phyloP scores from a whole-genome alignment of 2,888 invertebrate genomes.

The Calliopum simillimum region DNA sequence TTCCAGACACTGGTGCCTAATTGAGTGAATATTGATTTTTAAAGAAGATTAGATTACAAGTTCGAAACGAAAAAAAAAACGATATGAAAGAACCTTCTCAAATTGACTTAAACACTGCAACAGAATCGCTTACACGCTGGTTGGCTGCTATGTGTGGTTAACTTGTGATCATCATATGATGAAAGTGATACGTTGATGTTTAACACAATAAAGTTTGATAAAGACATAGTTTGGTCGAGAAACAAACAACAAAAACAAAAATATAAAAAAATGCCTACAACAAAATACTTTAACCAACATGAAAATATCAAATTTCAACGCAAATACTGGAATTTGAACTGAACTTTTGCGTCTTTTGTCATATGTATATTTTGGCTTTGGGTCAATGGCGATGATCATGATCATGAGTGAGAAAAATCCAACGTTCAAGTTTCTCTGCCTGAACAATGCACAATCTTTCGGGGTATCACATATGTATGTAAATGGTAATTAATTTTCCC shows the following conservation, averaged over 20 bases:
- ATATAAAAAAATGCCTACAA: slow-evolving; percentile 10
- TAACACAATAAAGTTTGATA: neutral
- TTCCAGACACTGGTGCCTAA: neutral
- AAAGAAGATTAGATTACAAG: slow-evolving; percentile 9
- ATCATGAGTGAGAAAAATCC: too few species aligned
- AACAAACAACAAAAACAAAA: neutral
- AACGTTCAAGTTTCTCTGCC: too few species aligned
- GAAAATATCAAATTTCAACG: slow-evolving; percentile 48
- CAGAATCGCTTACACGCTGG: too few species aligned
- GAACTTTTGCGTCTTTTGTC: slow-evolving; percentile 17
- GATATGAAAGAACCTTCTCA: neutral
- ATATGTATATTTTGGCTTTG: slow-evolving; percentile 15
- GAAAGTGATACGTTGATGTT: neutral
- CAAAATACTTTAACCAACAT: slow-evolving; percentile 50
- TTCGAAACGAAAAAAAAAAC: neutral
- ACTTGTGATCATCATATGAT: too few species aligned
- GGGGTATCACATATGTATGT: too few species aligned
- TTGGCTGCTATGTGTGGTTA: too few species aligned
- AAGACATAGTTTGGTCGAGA: neutral
- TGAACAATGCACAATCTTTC: too few species aligned
- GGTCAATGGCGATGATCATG: neutral
- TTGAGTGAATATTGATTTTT: slow-evolving; percentile 32
- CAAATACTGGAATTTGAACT: neutral
- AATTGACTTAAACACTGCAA: too few species aligned
- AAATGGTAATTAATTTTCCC: slow-evolving; percentile 38